Evolutionary conservation across 2,888 invertebrate genomes (phyloP).

Genomic region (Pelosia muscerda): DNA sequence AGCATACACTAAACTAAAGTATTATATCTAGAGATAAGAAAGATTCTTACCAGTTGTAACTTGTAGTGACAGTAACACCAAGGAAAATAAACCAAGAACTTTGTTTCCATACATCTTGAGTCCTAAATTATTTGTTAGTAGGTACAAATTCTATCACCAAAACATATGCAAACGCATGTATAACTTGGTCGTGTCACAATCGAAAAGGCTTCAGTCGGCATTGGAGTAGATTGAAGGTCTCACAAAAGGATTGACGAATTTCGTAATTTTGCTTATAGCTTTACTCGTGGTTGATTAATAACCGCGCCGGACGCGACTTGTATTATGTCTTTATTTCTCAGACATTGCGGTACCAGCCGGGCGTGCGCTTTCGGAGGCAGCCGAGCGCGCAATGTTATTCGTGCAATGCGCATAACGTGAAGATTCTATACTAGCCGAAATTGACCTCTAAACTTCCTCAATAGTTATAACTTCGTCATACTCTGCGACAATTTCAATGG

Average conservation of each 20-base stretch:
- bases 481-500: not conserved
- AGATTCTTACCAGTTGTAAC: constrained; percentile 69
- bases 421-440: constrained; percentile 50
- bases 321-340: constrained; percentile 48
- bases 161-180: constrained; percentile 67
- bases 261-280: constrained; percentile 66
- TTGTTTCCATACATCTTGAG: constrained; percentile 67
- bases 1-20: not conserved
- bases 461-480: constrained; percentile 30
- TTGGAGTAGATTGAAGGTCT: constrained; percentile 71
- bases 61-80: constrained; percentile 65
- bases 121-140: constrained; percentile 50
- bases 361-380: constrained; percentile 77
- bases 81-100: constrained; percentile 59
- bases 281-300: constrained; percentile 59
- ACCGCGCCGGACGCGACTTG: constrained; percentile 55
- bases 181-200: constrained; percentile 66
- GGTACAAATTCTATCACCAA: constrained; percentile 65
- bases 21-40: not conserved
- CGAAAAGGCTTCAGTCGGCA: constrained; percentile 69
- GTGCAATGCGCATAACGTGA: constrained; percentile 52
- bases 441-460: constrained; percentile 64
- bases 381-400: constrained; percentile 77
- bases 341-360: constrained; percentile 62
- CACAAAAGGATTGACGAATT: constrained; percentile 71